phyloP scores from a whole-genome alignment of 2,797 vertebrate species.

The Falco concolor region DNA sequence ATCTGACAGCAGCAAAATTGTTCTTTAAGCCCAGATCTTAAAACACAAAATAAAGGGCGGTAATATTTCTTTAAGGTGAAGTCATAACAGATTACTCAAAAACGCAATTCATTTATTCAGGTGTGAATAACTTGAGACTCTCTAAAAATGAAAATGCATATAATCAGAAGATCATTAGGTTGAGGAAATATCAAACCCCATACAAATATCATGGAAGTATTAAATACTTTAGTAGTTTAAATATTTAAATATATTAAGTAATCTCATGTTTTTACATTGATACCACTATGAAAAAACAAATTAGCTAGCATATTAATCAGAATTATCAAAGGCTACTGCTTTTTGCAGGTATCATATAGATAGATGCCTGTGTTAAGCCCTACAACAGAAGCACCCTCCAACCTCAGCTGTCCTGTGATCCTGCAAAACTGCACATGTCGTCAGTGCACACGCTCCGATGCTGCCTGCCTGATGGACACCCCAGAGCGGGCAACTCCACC shows the following conservation, averaged over 20 bases:
- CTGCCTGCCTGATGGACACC: no score
- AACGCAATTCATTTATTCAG: neutral
- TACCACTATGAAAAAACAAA: neutral
- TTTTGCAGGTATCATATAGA: neutral
- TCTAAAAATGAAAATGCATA: neutral
- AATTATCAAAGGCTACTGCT: neutral
- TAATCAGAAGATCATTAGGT: neutral
- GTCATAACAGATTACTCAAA: neutral
- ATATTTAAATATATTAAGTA: neutral
- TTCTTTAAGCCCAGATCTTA: neutral
- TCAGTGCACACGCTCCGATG: no score
- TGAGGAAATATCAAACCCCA: neutral
- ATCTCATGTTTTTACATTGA: neutral
- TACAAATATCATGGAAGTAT: neutral
- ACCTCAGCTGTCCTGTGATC: no score
- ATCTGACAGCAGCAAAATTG: neutral
- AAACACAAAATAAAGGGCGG: neutral
- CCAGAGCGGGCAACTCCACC: no score
- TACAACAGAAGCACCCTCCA: neutral
- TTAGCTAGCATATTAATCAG: slow-evolving; percentile 4
- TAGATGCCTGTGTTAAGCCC: neutral
- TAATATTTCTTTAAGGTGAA: neutral
- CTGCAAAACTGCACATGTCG: no score
- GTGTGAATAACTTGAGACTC: neutral
- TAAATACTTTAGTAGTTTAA: neutral